Evolutionary conservation across 2,888 invertebrate species (phyloP).

Genomic region (Archaeoteleia sp.): DNA sequence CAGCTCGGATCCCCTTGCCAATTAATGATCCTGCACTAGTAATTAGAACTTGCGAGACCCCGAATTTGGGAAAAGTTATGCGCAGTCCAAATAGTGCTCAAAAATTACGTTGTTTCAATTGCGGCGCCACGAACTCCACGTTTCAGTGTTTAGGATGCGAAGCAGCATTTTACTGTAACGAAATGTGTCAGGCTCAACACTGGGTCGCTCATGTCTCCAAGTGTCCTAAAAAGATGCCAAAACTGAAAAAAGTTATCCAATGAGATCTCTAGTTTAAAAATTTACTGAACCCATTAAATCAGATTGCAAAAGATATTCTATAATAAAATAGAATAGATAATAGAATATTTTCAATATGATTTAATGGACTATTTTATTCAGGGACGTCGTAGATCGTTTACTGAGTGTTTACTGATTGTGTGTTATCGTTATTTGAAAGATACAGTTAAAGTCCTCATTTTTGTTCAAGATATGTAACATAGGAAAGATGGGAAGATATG

Average conservation of each 20-base stretch:
- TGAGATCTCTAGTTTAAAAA: too few relatives aligned
- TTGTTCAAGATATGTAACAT: too few relatives aligned
- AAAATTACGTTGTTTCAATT: constrained; percentile 63
- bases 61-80: constrained; percentile 62
- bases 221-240: constrained; percentile 70
- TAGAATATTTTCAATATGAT: too few relatives aligned
- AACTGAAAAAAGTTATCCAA: constrained; percentile 65
- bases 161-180: constrained; percentile 66
- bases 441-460: too few relatives aligned
- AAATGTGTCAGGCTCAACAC: constrained; percentile 67
- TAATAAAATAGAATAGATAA: too few relatives aligned
- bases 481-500: too few relatives aligned
- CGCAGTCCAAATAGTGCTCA: constrained; percentile 52
- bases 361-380: too few relatives aligned
- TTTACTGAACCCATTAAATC: too few relatives aligned
- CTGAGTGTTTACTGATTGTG: too few relatives aligned
- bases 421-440: too few relatives aligned
- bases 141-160: constrained; percentile 71
- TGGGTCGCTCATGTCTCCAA: constrained; percentile 66
- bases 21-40: background rate
- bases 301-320: too few relatives aligned
- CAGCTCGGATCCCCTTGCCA: constrained; percentile 2
- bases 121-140: constrained; percentile 59
- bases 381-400: too few relatives aligned
- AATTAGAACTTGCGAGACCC: constrained; percentile 59